Conservation (phyloP, 2,113 vertebrate genomes). For the Ranitomeya variabilis region DNA sequence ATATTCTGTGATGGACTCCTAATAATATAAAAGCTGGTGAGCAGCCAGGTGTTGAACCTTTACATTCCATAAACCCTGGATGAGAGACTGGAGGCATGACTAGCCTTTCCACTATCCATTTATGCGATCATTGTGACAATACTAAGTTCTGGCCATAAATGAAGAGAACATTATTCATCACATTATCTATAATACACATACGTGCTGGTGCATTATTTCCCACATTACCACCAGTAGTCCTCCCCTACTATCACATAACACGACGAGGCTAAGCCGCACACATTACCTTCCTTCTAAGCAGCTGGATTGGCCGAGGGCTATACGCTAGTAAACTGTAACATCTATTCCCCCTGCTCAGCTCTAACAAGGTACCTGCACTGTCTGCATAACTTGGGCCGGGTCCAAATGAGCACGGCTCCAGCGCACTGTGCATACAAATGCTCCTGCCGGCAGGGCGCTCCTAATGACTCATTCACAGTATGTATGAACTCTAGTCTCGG, state of each 20-base stretch:
- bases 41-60: no score
- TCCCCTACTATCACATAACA: background rate
- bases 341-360: slow-evolving; percentile 40
- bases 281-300: background rate
- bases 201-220: background rate
- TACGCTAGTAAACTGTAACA: slow-evolving; percentile 22
- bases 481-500: slow-evolving; percentile 46
- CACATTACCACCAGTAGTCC: background rate
- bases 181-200: background rate
- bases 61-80: no score
- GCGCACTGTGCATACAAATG: slow-evolving; percentile 49
- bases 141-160: no score
- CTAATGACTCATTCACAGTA: slow-evolving; percentile 52
- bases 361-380: slow-evolving; percentile 53
- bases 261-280: background rate
- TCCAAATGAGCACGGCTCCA: slow-evolving; percentile 39
- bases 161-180: no score
- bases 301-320: slow-evolving; percentile 8
- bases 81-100: no score
- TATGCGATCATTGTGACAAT: no score
- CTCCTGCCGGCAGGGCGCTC: slow-evolving; percentile 28
- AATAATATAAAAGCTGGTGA: no score
- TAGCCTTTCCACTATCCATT: no score
- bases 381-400: slow-evolving; percentile 42
- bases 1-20: no score